These are phyloP conservation scores for Syritta pipiens DNA, from an alignment of 2,888 invertebrate species.

Conservation along the genomic window DNA sequence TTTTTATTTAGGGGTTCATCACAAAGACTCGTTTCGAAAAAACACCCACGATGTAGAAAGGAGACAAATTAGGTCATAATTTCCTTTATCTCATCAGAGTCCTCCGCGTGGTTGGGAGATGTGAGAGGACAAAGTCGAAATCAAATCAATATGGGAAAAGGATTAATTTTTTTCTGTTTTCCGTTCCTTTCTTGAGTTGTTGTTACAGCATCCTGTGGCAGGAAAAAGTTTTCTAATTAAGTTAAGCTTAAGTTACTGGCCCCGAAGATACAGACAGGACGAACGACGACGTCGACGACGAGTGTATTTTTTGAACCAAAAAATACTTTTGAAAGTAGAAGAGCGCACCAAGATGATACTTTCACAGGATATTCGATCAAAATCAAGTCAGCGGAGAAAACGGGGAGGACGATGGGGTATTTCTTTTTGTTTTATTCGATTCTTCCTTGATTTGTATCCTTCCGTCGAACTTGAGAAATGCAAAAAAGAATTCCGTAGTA, in stretches of 20 bases:
- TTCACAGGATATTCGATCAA: slow-evolving; percentile 53
- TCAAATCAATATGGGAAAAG: slow-evolving; percentile 60
- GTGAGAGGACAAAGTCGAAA: too few species aligned
- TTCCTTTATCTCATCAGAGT: slow-evolving; percentile 9
- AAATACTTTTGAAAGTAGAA: slow-evolving; percentile 17
- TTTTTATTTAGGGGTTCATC: slow-evolving; percentile 17
- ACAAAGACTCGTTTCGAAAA: neutral
- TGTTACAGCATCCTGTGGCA: neutral
- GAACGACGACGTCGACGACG: neutral
- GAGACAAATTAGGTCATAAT: slow-evolving; percentile 59
- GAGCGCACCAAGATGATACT: slow-evolving; percentile 26
- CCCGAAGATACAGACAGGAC: neutral
- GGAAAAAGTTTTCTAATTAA: slow-evolving; percentile 66
- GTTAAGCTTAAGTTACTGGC: slow-evolving; percentile 59
- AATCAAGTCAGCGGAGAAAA: slow-evolving; percentile 28
- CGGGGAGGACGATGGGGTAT: neutral
- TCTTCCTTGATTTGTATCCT: slow-evolving; percentile 64
- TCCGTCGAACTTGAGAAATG: slow-evolving; percentile 55
- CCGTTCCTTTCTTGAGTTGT: neutral
- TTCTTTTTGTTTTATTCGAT: slow-evolving; percentile 52
- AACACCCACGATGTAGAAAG: slow-evolving; percentile 23
- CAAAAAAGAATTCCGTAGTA: slow-evolving; percentile 35
- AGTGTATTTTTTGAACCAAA: neutral
- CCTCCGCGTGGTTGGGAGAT: neutral
- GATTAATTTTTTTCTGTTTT: slow-evolving; percentile 24